Conservation (phyloP, 2,113 vertebrate species). For the Epinephelus moara region DNA sequence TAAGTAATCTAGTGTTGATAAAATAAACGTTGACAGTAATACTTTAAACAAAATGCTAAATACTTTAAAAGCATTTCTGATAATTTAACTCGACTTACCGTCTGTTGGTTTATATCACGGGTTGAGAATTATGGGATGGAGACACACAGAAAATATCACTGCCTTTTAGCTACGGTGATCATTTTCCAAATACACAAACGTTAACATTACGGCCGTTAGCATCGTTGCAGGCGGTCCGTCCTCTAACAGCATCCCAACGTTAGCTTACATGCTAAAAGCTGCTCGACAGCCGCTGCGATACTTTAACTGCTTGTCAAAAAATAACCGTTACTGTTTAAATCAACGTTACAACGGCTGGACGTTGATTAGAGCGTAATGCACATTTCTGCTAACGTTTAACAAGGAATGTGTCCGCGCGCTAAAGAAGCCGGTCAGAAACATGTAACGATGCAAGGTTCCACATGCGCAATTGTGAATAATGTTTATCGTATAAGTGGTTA, state of each 20-base stretch:
- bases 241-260: not conserved
- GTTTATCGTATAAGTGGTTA: not conserved
- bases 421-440: constrained; percentile 44
- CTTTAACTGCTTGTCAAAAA: not conserved
- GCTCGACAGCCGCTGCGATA: not conserved
- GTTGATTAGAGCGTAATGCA: not conserved
- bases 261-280: not conserved
- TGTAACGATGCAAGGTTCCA: constrained; percentile 34
- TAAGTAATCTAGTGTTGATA: not conserved
- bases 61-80: not conserved
- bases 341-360: not conserved
- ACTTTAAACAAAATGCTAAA: not conserved
- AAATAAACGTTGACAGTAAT: not conserved
- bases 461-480: accelerated
- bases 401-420: constrained; percentile 6
- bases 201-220: constrained; percentile 40
- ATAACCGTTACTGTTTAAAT: accelerated
- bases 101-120: constrained; percentile 8
- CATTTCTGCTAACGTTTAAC: not conserved
- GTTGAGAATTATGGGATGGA: not conserved
- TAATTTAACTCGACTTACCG: constrained; percentile 54
- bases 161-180: not conserved
- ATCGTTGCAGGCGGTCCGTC: not conserved
- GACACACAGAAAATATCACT: not conserved
- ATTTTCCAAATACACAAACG: not conserved